Evolutionary conservation across 2,113 vertebrate genomes (phyloP).

Genomic region (Tachuris rubrigastra): DNA sequence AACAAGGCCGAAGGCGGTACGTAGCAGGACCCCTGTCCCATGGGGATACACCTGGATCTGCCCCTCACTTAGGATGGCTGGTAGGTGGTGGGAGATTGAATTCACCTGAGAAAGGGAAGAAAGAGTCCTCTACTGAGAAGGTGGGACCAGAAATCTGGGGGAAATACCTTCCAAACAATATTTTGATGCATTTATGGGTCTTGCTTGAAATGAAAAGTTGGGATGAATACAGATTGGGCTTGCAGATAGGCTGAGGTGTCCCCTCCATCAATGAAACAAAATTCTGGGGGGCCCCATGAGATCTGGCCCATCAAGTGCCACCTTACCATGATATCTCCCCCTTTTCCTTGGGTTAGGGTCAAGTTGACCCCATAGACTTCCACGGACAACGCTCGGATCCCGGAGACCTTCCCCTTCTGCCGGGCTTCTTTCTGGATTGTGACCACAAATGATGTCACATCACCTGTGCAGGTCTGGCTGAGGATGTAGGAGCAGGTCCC

Average conservation of each 20-base stretch:
- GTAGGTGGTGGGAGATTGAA: conserved; percentile 46
- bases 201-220: neutral
- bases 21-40: neutral
- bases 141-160: neutral
- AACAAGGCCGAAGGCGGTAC: conserved; percentile 53
- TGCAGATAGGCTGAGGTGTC: neutral
- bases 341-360: neutral
- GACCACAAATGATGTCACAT: neutral
- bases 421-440: conserved; percentile 29
- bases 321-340: neutral
- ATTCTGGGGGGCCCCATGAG: neutral
- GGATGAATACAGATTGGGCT: neutral
- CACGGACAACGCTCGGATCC: neutral
- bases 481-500: conserved; percentile 72
- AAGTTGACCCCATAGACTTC: conserved; percentile 50
- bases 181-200: neutral
- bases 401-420: neutral
- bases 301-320: neutral
- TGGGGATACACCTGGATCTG: conserved; percentile 37
- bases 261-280: neutral
- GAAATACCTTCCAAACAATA: neutral
- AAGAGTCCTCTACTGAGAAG: neutral
- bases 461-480: neutral
- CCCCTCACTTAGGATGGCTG: neutral
- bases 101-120: conserved; percentile 48